Percentiles rank a stretch among this genome's conserved stretches.
These are phyloP conservation scores for Erpetoichthys calabaricus DNA, from an alignment of 2,797 vertebrate genomes.

Conservation along the genomic window DNA sequence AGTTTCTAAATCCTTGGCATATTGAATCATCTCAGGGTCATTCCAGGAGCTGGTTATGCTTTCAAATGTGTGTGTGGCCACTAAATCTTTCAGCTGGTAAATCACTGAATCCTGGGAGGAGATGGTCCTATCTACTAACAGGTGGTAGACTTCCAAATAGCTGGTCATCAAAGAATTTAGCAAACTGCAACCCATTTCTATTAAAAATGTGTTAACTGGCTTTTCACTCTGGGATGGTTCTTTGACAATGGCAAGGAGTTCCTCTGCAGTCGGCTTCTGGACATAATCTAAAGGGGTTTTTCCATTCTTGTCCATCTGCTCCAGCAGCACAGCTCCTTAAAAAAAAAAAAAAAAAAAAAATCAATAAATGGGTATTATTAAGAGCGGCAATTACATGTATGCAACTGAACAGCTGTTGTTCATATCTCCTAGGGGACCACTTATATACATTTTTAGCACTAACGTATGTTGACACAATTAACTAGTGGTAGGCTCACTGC, in stretches of 20 bases:
- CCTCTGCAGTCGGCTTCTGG: conserved; percentile 39
- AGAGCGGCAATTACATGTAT: conserved; percentile 11
- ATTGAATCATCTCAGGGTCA: conserved; percentile 48
- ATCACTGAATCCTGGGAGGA: conserved; percentile 14
- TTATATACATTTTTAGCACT: conserved; percentile 33
- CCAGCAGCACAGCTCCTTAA: conserved; percentile 67
- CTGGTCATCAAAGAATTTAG: conserved; percentile 42
- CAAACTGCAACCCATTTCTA: conserved; percentile 45
- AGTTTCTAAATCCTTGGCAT: conserved; percentile 56
- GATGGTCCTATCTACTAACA: conserved; percentile 16
- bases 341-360: conserved; percentile 17
- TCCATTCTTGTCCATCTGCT: conserved; percentile 46
- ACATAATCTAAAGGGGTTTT: conserved; percentile 63
- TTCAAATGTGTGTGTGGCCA: conserved; percentile 25
- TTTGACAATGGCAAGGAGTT: conserved; percentile 52
- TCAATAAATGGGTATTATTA: conserved; percentile 25
- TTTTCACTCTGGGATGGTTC: conserved; percentile 6
- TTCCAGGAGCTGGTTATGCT: conserved; percentile 38
- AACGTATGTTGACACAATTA: conserved; percentile 32
- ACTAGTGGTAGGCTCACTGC: conserved; percentile 26
- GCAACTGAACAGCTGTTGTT: conserved; percentile 32
- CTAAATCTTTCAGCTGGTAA: conserved; percentile 24
- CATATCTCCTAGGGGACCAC: conserved; percentile 23
- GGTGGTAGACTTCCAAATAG: conserved; percentile 37
- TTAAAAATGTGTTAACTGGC: conserved; percentile 33